Evolutionary conservation across 2,888 invertebrate genomes (phyloP).

Genomic region (Malthinus flaveolus): DNA sequence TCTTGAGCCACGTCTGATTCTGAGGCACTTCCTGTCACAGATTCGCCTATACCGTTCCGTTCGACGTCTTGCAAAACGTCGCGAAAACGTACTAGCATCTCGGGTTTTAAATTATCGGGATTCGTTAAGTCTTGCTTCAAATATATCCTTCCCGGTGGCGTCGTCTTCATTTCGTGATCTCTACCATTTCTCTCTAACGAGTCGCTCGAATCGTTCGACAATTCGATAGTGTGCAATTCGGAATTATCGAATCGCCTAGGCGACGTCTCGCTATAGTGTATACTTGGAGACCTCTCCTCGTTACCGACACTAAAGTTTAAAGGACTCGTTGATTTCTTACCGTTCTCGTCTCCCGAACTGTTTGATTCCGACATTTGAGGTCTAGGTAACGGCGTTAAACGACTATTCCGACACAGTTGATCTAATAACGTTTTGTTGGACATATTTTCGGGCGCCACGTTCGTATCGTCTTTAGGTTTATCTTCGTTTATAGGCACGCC

Average conservation of each 20-base stretch:
- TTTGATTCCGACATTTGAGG: slow-evolving; percentile 44
- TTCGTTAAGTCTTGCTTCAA: slow-evolving; percentile 54
- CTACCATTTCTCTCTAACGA: slow-evolving; percentile 34
- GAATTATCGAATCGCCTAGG: slow-evolving; percentile 32
- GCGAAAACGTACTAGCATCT: slow-evolving; percentile 54
- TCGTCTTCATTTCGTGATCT: slow-evolving; percentile 31
- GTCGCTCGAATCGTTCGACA: slow-evolving; percentile 53
- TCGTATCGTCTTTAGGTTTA: slow-evolving; percentile 60
- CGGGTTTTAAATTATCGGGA: slow-evolving; percentile 53
- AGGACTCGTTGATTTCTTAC: slow-evolving; percentile 48
- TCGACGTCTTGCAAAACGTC: slow-evolving; percentile 46
- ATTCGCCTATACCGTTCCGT: slow-evolving; percentile 48
- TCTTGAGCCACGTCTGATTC: slow-evolving; percentile 54
- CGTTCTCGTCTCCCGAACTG: slow-evolving; percentile 57
- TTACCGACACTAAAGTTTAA: slow-evolving; percentile 46
- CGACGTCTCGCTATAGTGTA: slow-evolving; percentile 23
- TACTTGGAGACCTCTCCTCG: slow-evolving; percentile 22
- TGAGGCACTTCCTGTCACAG: slow-evolving; percentile 51
- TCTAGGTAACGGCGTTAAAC: slow-evolving; percentile 58
- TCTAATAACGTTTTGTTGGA: slow-evolving; percentile 67
- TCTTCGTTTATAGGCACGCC: slow-evolving; percentile 59
- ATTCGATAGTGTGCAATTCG: slow-evolving; percentile 51
- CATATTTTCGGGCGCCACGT: slow-evolving; percentile 57
- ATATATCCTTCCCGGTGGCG: slow-evolving; percentile 49
- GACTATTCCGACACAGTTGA: slow-evolving; percentile 67